Percentiles rank a stretch among this genome's conserved stretches.
These are phyloP conservation scores for Maconellicoccus hirsutus DNA, from an alignment of 1,140 invertebrate species.

Conservation along the genomic window DNA sequence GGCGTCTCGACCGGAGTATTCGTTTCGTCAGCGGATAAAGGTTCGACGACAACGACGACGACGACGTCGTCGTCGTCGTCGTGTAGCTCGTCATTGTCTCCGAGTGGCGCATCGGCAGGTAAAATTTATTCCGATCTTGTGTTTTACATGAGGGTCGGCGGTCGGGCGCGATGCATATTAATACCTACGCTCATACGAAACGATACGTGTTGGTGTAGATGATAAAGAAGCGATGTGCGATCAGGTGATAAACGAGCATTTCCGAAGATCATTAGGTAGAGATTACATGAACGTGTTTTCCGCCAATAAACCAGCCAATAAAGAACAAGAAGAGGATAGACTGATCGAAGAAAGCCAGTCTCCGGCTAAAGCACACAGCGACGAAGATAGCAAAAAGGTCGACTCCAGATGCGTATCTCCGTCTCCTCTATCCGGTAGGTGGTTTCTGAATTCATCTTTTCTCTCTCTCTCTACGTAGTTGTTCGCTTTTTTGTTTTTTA, in stretches of 20 bases:
- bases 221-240: constrained; percentile 44
- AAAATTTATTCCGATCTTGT: background rate
- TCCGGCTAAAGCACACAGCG: background rate
- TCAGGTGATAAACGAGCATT: constrained; percentile 91
- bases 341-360: background rate
- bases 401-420: background rate
- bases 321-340: background rate
- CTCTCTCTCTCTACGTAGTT: too few relatives aligned
- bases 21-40: background rate
- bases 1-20: background rate
- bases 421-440: background rate
- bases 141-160: too few relatives aligned
- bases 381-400: background rate
- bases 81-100: too few relatives aligned
- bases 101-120: background rate
- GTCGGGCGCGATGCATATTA: constrained; percentile 1
- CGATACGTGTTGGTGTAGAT: constrained; percentile 24
- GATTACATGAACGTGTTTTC: constrained; percentile 63
- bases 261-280: constrained; percentile 79
- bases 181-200: constrained; percentile 28
- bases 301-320: background rate
- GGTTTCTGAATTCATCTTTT: background rate
- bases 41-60: background rate
- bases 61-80: background rate
- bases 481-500: too few relatives aligned